phyloP scores from a whole-genome alignment of 30 jellyfish, hydroid and myxozoan genomes.

The Aurelia sp. region DNA sequence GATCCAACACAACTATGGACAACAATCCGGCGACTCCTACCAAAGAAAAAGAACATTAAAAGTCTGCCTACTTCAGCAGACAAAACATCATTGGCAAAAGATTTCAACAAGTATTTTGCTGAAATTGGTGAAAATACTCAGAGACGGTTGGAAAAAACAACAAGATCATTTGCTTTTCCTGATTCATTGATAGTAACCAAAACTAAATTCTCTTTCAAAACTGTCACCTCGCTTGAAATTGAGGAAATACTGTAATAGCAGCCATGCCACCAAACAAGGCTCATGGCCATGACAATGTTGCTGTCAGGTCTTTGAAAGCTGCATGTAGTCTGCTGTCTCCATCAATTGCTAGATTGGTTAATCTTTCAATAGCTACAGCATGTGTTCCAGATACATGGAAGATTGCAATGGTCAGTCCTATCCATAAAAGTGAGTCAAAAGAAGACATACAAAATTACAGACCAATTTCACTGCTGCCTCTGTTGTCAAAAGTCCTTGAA shows the following conservation, averaged over 20 bases:
- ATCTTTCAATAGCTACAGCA: constrained; percentile 32
- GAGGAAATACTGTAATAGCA: constrained; percentile 21
- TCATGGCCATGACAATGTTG: constrained; percentile 8
- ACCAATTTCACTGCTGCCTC: constrained; percentile 40
- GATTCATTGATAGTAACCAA: constrained; percentile 9
- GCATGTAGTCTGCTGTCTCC: constrained; percentile 8
- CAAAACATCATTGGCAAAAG: too few relatives aligned
- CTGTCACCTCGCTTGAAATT: constrained; percentile 7
- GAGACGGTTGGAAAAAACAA: too few relatives aligned
- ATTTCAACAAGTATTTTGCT: too few relatives aligned
- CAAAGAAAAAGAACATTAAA: too few relatives aligned
- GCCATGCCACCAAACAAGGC: constrained; percentile 23
- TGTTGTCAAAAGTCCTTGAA: constrained; percentile 45
- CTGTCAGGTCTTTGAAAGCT: not conserved
- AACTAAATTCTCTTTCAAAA: constrained; percentile 18
- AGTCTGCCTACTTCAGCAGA: too few relatives aligned
- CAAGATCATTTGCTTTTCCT: not conserved
- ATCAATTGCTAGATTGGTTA: constrained; percentile 9
- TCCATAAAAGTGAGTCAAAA: constrained; percentile 19
- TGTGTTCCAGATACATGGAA: constrained; percentile 44
- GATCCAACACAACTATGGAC: too few relatives aligned
- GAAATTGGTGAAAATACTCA: too few relatives aligned
- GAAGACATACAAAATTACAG: constrained; percentile 35
- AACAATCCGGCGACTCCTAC: too few relatives aligned
- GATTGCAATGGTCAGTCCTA: constrained; percentile 43